A percentile compares a stretch with the other conserved stretches of the same genome.
These are phyloP conservation scores for Fringilla coelebs DNA, from an alignment of 2,797 vertebrate species.

Conservation along the genomic window DNA sequence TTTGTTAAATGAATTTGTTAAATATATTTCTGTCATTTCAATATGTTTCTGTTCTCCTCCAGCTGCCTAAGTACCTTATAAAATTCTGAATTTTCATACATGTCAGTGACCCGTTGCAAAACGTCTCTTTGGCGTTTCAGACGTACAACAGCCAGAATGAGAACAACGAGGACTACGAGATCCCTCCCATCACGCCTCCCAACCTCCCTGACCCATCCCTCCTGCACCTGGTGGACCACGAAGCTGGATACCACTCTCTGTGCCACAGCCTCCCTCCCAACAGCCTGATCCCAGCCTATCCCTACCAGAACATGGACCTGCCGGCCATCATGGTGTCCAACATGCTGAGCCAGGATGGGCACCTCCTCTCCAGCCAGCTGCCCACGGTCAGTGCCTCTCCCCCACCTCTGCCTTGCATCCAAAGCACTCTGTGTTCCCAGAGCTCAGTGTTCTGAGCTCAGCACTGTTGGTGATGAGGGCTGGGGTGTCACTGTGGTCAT, in stretches of 20 bases:
- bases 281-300: slow-evolving; percentile 94
- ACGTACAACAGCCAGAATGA: slow-evolving; percentile 85
- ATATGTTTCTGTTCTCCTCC: neutral
- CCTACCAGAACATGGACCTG: slow-evolving; percentile 93
- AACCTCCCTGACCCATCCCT: slow-evolving; percentile 93
- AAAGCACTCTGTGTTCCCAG: accelerated
- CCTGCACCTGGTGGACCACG: slow-evolving; percentile 96
- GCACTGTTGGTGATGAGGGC: neutral
- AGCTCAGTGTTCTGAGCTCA: neutral
- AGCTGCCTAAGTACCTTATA: neutral
- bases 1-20: neutral
- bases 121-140: slow-evolving; percentile 71
- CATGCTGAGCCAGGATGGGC: slow-evolving; percentile 95
- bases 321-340: slow-evolving; percentile 98
- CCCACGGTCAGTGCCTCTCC: slow-evolving; percentile 87
- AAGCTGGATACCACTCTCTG: slow-evolving; percentile 89
- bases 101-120: neutral
- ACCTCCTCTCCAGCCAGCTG: slow-evolving; percentile 93
- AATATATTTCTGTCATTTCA: neutral
- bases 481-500: neutral
- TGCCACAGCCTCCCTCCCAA: slow-evolving; percentile 93
- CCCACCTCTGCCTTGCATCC: accelerated
- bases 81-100: neutral
- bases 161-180: slow-evolving; percentile 97
- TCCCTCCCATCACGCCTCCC: slow-evolving; percentile 96